Evolutionary conservation across 2,113 vertebrate species (phyloP), one percentile per base, ranked within the genome.

Genomic region (Corythaixoides concolor): DNA sequence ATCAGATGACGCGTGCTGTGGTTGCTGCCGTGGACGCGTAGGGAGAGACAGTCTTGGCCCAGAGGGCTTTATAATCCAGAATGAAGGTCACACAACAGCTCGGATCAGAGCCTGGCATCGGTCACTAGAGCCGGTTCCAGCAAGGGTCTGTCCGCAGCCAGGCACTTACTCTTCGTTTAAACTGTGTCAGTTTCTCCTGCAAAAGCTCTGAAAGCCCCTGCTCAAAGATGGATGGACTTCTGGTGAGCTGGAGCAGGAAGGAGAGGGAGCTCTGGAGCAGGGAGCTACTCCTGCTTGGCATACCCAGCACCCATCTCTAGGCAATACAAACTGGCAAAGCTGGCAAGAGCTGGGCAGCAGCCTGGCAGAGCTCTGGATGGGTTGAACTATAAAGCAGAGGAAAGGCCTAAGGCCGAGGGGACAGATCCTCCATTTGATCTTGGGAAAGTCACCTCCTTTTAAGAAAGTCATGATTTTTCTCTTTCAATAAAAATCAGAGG

Each of bases 361-460:
- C 28, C 26, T 27, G 32, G 14, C 18, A 1, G 41, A 56, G 43
- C 37, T 1, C 5, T 23, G 52, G 56, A 0, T 8, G 50, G 1
- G 49, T 1, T 58, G 39, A 27, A 18, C 62, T 18, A 2, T 18
- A 6, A 28, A 55, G 32, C 19, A 43, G 80, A 50, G 33, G 26
- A 39, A 6, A 14, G 55, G 56, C 26, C 67, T 20, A 5, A 58
- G 43, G 59, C 58, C 73, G 28, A 20, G 52, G 24, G 32, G 14
- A 43, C 47, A n/a, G 22, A 43, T 7, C 50, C n/a, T 47, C 18
- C 28, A 0, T 15, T 21, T 19, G 35, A 28, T 28, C 66, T 43
- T 14, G 5, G 47, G 24, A 33, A 35, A 68, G 62, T 32, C 11
- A 23, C 4, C 15, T 77, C 15, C 32, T 67, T 49, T 32, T 9